phyloP scores from a whole-genome alignment of 2,113 vertebrate species.

The human region DNA sequence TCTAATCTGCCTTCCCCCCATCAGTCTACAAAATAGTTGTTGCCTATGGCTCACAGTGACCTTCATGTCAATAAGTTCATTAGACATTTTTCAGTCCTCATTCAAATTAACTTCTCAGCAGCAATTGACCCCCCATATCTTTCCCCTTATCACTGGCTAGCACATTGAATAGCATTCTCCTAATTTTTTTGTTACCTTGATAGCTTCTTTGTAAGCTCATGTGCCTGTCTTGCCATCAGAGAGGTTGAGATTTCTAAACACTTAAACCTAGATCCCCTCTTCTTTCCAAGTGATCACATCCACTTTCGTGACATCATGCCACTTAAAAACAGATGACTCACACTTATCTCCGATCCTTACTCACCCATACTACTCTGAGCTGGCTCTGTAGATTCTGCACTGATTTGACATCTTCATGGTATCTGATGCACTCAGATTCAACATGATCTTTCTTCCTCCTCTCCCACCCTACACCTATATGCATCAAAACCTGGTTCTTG shows the following conservation, averaged over 20 bases:
- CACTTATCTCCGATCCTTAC: background rate
- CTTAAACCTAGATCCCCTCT: background rate
- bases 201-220: background rate
- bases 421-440: background rate
- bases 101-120: background rate
- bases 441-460: background rate
- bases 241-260: conserved; percentile 29
- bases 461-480: background rate
- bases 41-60: background rate
- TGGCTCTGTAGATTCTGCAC: background rate
- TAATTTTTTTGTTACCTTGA: background rate
- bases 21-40: background rate
- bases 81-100: conserved; percentile 17
- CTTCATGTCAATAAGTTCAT: conserved; percentile 22
- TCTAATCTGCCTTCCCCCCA: background rate
- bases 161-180: background rate
- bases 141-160: background rate
- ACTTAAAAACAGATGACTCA: background rate
- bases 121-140: background rate
- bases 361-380: background rate
- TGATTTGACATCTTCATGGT: background rate
- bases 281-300: conserved; percentile 5
- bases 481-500: background rate
- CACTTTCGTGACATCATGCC: background rate
- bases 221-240: background rate